Conservation (phyloP, 2,797 vertebrate species). For the Cygnus olor region DNA sequence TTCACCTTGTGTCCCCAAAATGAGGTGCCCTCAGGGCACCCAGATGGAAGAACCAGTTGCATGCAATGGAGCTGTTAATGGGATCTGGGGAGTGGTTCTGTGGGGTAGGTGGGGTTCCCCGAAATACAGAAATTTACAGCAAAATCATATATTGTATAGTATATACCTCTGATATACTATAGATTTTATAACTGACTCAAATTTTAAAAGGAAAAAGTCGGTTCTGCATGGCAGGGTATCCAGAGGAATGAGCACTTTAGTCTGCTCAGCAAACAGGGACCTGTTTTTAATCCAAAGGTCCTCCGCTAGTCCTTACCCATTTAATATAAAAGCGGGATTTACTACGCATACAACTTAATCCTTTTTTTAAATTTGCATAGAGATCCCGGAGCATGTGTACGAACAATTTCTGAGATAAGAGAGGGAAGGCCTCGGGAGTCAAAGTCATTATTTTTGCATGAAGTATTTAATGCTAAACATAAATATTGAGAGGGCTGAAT, state of each 20-base stretch:
- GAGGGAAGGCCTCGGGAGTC: constrained; percentile 8
- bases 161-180: not conserved
- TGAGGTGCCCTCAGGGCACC: not conserved
- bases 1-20: not conserved
- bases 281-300: constrained; percentile 34
- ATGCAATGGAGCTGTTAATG: not conserved
- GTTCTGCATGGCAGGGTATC: not conserved
- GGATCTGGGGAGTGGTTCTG: not conserved
- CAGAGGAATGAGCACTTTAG: constrained; percentile 13
- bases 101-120: not conserved
- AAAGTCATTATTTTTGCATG: constrained; percentile 64
- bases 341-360: constrained; percentile 22
- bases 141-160: not conserved
- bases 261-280: constrained; percentile 1
- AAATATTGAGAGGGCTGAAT: constrained; percentile 51
- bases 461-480: constrained; percentile 61
- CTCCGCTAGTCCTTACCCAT: not conserved
- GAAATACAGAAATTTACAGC: not conserved
- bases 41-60: not conserved
- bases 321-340: constrained; percentile 41
- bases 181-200: constrained; percentile 33
- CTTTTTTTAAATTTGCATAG: constrained; percentile 19
- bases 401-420: constrained; percentile 52
- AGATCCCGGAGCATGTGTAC: not conserved
- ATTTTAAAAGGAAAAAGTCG: constrained; percentile 9